A percentile compares a stretch with the other conserved stretches of the same genome.
These are phyloP conservation scores for Ptilorrhoa leucosticta DNA, from an alignment of 2,113 vertebrate species.

Conservation along the genomic window DNA sequence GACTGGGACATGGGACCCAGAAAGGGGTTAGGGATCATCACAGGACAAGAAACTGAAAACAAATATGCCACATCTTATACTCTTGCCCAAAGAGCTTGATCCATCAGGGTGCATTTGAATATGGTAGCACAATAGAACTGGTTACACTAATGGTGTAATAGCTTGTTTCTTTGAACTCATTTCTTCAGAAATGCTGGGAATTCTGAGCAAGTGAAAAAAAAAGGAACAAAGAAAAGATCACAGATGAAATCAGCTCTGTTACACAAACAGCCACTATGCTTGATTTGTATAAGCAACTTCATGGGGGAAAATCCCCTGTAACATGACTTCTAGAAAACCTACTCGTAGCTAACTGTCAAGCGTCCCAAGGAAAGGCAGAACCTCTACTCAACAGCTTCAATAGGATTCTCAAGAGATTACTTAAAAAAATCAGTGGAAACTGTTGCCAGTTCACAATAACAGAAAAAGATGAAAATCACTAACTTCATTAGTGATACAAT, in stretches of 20 bases:
- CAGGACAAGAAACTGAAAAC: background rate
- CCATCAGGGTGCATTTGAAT: background rate
- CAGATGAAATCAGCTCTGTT: background rate
- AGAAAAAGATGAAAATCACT: background rate
- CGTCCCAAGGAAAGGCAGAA: background rate
- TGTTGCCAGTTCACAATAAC: background rate
- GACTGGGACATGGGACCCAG: background rate
- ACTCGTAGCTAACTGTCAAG: background rate
- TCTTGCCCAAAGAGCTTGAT: background rate
- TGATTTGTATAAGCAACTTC: background rate
- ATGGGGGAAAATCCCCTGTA: background rate
- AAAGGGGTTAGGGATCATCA: background rate
- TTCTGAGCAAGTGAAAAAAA: background rate
- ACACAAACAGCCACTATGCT: background rate
- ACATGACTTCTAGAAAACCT: background rate
- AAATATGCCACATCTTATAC: background rate
- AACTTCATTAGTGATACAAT: background rate
- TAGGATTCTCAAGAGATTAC: background rate
- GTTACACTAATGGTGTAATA: background rate
- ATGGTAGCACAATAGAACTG: background rate
- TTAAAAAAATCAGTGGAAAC: background rate
- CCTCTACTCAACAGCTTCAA: background rate
- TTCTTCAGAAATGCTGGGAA: background rate
- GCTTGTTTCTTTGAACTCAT: background rate
- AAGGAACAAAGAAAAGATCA: background rate